Conservation (phyloP, 2,888 invertebrate genomes). For the Pyralis farinalis region DNA sequence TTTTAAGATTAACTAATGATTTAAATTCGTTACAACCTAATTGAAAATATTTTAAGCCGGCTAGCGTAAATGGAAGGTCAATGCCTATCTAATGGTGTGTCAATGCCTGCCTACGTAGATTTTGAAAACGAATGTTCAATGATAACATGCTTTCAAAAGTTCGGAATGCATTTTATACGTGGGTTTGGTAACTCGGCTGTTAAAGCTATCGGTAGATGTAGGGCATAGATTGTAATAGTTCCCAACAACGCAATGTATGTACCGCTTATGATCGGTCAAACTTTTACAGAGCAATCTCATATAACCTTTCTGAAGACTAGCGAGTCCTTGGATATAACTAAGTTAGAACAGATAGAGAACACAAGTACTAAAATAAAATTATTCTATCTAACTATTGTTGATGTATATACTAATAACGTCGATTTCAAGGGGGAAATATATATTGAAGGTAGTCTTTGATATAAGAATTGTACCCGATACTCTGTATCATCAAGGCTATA, state of each 20-base stretch:
- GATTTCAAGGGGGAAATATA: not conserved
- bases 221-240: not conserved
- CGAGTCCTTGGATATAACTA: not conserved
- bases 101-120: not conserved
- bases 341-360: not conserved
- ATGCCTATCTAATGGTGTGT: too few relatives aligned
- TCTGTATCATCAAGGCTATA: not conserved
- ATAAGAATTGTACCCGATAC: not conserved
- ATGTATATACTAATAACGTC: not conserved
- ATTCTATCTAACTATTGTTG: not conserved
- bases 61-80: not conserved
- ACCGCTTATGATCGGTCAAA: not conserved
- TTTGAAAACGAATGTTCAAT: constrained; percentile 1
- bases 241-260: not conserved
- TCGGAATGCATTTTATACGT: not conserved
- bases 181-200: constrained; percentile 2
- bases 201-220: not conserved
- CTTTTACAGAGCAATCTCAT: too few relatives aligned
- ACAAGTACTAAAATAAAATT: not conserved
- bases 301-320: not conserved
- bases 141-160: not conserved
- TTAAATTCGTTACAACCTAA: not conserved
- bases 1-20: too few relatives aligned
- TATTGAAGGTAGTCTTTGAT: not conserved
- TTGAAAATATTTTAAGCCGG: not conserved